Conservation (phyloP, 2,797 vertebrate species). For the Vireo griseus region DNA sequence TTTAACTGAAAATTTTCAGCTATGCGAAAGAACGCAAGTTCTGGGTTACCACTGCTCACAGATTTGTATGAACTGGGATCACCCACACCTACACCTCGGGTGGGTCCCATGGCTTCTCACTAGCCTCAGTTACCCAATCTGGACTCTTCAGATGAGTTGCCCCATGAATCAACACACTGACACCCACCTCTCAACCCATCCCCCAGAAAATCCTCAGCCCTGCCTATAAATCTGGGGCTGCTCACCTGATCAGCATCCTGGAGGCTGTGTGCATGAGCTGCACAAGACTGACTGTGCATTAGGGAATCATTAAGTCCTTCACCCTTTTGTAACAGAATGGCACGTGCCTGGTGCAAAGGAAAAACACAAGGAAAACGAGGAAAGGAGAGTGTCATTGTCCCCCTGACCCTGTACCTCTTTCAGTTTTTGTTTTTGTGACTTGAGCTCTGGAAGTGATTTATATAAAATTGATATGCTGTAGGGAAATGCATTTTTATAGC, state of each 20-base stretch:
- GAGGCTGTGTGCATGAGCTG: not conserved
- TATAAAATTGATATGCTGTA: not conserved
- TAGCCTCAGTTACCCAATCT: not conserved
- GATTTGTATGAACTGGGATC: not conserved
- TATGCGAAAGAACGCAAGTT: not conserved
- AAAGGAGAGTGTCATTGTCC: not conserved
- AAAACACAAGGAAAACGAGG: not conserved
- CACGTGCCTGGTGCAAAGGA: not conserved
- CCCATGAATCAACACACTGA: not conserved
- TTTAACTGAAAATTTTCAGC: not conserved
- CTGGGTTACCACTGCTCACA: not conserved
- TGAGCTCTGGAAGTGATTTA: not conserved
- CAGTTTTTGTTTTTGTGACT: not conserved
- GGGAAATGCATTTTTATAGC: not conserved
- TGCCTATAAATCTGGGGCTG: not conserved
- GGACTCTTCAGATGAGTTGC: not conserved
- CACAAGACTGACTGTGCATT: rapidly evolving
- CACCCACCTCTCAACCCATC: not conserved
- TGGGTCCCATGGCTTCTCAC: rapidly evolving
- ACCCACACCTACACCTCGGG: rapidly evolving
- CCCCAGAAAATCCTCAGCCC: not conserved
- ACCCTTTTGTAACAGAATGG: not conserved
- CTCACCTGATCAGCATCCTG: not conserved
- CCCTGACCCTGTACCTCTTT: not conserved
- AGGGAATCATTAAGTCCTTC: not conserved